phyloP scores from a whole-genome alignment of 2,797 vertebrate genomes.

The Columba guinea region DNA sequence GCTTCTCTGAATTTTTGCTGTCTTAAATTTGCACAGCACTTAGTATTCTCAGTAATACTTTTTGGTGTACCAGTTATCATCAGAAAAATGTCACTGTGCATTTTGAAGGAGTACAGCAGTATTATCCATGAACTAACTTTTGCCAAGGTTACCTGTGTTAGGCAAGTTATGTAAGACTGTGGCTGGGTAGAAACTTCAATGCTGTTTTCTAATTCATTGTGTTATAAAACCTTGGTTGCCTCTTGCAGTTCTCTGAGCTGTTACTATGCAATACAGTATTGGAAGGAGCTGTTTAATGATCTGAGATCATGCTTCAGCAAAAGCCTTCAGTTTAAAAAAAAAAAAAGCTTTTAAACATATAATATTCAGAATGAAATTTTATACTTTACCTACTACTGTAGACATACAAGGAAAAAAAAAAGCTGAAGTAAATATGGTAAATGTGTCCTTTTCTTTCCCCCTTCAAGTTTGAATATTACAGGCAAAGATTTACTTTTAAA shows the following conservation, averaged over 20 bases:
- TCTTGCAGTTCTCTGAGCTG: background rate
- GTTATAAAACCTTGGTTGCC: background rate
- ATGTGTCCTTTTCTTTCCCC: background rate
- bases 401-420: background rate
- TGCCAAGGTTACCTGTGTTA: background rate
- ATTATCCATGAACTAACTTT: background rate
- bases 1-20: background rate
- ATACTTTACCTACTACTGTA: background rate
- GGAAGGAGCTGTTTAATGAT: background rate
- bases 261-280: background rate
- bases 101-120: background rate
- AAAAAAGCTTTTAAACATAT: background rate
- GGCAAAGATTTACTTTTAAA: background rate
- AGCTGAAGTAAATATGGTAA: background rate
- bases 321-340: background rate
- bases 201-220: background rate
- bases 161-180: accelerated
- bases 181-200: background rate
- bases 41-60: background rate
- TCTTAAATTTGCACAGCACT: background rate
- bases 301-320: background rate
- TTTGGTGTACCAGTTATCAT: background rate
- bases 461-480: background rate
- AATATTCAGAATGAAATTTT: background rate
- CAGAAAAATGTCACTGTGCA: background rate